Base-by-base conservation (phyloP, 2,113 vertebrate species). In the Pampusana beccarii region DNA sequence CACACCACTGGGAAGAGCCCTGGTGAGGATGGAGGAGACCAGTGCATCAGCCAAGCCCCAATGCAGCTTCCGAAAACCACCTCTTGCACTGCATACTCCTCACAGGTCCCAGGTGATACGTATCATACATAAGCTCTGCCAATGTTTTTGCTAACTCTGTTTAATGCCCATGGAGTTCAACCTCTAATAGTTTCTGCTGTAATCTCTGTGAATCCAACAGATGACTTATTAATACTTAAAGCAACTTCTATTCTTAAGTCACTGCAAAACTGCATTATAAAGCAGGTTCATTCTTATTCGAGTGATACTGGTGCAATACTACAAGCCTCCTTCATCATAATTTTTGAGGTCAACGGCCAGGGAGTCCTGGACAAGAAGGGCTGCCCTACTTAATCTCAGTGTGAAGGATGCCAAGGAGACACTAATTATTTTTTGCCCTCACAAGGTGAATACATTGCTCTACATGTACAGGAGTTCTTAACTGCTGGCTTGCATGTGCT, bases 1-100 rank as follows among this genome's bases (percentile, higher is more conserved):
- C 6, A 4, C 0, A 2, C 23, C 84, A 17, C 25, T 1, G 2
- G 50, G 44, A 86, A 6, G 16, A 79, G n/a, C 25, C 10, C 46
- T 42, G 51, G 19, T 0, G 5, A 74, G 20, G 42, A 13, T 10
- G 1, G 0, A 70, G 38, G 60, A 86, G 56, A 74, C 20, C 51
- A 66, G 17, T 13, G n/a, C 11, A 3, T 31, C 61, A 42, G 36
- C 56, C 34, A 44, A 84, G 16, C 25, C 31, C 1, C 3, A 82
- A 53, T 67, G 38, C 79, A 61, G 46, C 53, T 72, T 95, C 29
- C 58, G 60, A 51, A 28, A 19, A 42, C 13, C 38, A 56, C 13
- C 24, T 88, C 38, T 75, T 54, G 48, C 0, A 0, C 19, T 78
- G 73, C 48, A 15, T 54, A 62, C 18, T 74, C 8, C 0, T 24